Conservation (phyloP, 2,888 invertebrate species). For the Norana najaformis region DNA sequence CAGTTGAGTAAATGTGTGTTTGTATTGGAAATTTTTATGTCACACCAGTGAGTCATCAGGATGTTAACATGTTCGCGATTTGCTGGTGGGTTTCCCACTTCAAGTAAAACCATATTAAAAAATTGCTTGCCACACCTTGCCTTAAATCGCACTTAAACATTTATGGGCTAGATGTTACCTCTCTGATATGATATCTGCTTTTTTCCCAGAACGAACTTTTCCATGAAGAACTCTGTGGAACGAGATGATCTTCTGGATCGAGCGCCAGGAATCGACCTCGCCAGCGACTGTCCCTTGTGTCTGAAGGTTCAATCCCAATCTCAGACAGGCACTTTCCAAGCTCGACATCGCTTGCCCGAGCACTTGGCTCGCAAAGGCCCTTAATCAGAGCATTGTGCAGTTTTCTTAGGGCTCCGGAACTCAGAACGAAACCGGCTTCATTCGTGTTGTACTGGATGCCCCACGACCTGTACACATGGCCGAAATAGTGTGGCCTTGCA, state of each 20-base stretch:
- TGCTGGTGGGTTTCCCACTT: no score
- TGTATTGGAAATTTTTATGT: no score
- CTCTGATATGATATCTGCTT: constrained; percentile 31
- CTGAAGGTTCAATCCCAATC: constrained; percentile 29
- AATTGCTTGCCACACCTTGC: background rate
- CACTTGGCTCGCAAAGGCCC: constrained; percentile 31
- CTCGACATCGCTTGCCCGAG: constrained; percentile 21
- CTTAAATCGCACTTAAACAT: background rate
- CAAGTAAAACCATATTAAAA: no score
- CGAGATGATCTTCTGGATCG: constrained; percentile 33
- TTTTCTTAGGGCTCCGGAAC: constrained; percentile 33
- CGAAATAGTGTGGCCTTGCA: constrained; percentile 33
- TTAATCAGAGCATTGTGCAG: constrained; percentile 29
- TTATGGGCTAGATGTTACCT: constrained; percentile 23
- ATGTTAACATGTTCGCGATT: no score
- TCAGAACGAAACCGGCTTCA: constrained; percentile 38
- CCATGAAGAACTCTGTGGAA: constrained; percentile 26
- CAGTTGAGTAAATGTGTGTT: no score
- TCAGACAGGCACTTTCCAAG: constrained; percentile 33
- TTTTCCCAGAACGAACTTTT: constrained; percentile 30
- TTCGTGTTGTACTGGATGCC: constrained; percentile 34
- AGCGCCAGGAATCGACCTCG: constrained; percentile 37
- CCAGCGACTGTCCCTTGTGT: constrained; percentile 34
- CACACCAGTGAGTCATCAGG: no score
- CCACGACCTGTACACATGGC: constrained; percentile 32